Conservation (phyloP, 2,888 invertebrate species). For the Bedellia somnulentella region DNA sequence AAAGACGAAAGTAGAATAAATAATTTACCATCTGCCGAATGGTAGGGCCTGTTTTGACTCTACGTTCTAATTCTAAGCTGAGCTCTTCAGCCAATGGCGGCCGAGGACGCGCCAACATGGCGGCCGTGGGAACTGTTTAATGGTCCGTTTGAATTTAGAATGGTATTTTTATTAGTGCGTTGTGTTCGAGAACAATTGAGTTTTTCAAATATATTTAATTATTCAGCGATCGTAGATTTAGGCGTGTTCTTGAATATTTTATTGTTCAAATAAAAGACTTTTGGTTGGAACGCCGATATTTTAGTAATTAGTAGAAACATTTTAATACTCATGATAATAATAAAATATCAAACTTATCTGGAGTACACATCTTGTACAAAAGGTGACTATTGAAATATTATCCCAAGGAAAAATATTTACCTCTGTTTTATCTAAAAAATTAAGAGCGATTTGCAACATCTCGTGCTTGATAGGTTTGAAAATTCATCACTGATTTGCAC, state of each 20-base stretch:
- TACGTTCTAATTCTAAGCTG: constrained; percentile 58
- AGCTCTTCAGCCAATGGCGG: constrained; percentile 56
- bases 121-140: constrained; percentile 60
- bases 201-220: constrained; percentile 16
- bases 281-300: constrained; percentile 5
- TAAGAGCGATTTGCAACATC: no score
- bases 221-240: constrained; percentile 5
- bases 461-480: no score
- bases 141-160: constrained; percentile 59
- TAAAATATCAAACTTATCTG: no score
- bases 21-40: constrained; percentile 57
- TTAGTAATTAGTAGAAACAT: no score
- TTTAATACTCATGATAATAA: no score
- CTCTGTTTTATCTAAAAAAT: no score
- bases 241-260: constrained; percentile 2
- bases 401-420: no score
- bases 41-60: constrained; percentile 59
- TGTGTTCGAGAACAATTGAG: constrained; percentile 38
- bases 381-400: no score
- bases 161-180: constrained; percentile 52
- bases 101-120: constrained; percentile 56
- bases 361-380: no score
- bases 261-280: constrained; percentile 5
- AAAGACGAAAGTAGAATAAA: constrained; percentile 28
- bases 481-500: no score